A percentile compares a stretch with the other conserved stretches of the same genome.
These are phyloP conservation scores for Boloria selene DNA, from an alignment of 2,888 invertebrate species.

Conservation along the genomic window DNA sequence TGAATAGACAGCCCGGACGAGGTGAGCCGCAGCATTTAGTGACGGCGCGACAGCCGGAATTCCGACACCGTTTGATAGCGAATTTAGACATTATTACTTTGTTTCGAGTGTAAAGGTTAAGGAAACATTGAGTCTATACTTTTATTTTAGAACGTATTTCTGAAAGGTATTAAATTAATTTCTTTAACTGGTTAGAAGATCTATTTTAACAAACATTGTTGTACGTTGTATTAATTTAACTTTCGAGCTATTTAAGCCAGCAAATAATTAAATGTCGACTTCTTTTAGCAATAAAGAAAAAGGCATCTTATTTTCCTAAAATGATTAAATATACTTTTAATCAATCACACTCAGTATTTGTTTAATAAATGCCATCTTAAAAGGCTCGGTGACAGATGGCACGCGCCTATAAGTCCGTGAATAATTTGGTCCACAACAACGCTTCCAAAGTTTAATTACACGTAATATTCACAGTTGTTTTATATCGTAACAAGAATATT, in stretches of 20 bases:
- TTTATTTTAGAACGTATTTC: too few species aligned
- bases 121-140: neutral
- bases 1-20: slow-evolving; percentile 25
- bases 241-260: too few species aligned
- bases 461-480: slow-evolving; percentile 12
- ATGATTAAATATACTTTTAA: slow-evolving; percentile 11
- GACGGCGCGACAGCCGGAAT: slow-evolving; percentile 17
- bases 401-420: slow-evolving; percentile 16
- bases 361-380: slow-evolving; percentile 23
- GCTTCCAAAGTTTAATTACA: slow-evolving; percentile 18
- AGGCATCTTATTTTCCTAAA: neutral
- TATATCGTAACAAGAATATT: slow-evolving; percentile 14
- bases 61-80: slow-evolving; percentile 16
- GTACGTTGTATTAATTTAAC: too few species aligned
- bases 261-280: too few species aligned
- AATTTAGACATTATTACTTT: slow-evolving; percentile 10
- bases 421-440: slow-evolving; percentile 23
- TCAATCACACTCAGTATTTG: slow-evolving; percentile 19
- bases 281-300: neutral
- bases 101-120: slow-evolving; percentile 6
- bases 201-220: too few species aligned
- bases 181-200: too few species aligned
- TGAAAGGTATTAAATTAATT: too few species aligned
- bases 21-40: slow-evolving; percentile 18
- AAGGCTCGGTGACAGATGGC: slow-evolving; percentile 25